Conservation (phyloP, 2,797 vertebrate species). For the Gymnoscopelus braueri region DNA sequence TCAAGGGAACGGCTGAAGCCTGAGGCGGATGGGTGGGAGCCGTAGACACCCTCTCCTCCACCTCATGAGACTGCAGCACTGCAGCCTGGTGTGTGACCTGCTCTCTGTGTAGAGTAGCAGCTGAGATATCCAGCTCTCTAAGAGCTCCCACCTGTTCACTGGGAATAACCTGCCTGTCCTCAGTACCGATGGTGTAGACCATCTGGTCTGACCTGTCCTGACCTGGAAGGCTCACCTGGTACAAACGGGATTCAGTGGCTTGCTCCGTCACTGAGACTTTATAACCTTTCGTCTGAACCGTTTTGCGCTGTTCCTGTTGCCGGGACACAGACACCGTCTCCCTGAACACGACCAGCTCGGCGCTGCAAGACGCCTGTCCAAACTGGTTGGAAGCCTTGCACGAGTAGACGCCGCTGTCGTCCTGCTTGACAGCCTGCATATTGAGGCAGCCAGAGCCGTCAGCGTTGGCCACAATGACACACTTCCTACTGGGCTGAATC, state of each 20-base stretch:
- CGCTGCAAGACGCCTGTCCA: constrained; percentile 84
- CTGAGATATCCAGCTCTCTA: constrained; percentile 74
- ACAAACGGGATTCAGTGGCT: constrained; percentile 84
- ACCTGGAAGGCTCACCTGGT: constrained; percentile 84
- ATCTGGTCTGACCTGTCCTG: constrained; percentile 78
- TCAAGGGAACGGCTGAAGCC: constrained; percentile 68
- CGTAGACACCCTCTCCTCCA: constrained; percentile 77
- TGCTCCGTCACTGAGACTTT: constrained; percentile 80
- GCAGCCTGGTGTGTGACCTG: constrained; percentile 81
- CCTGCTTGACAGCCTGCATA: constrained; percentile 74
- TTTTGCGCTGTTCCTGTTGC: constrained; percentile 64
- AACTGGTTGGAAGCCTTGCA: constrained; percentile 85
- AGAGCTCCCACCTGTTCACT: constrained; percentile 81
- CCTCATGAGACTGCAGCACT: constrained; percentile 76
- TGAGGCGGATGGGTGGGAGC: constrained; percentile 64
- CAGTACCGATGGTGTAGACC: constrained; percentile 86
- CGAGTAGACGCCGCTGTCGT: constrained; percentile 85
- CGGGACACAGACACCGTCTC: constrained; percentile 69
- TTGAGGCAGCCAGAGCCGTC: constrained; percentile 87
- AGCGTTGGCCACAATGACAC: constrained; percentile 74
- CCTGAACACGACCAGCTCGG: constrained; percentile 85
- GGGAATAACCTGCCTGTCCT: constrained; percentile 79
- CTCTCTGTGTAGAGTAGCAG: constrained; percentile 79
- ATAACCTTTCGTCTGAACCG: constrained; percentile 79
- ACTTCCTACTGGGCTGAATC: constrained; percentile 77